Evolutionary conservation across 1,140 invertebrate genomes (phyloP).

Genomic region (Nasonia vitripennis): DNA sequence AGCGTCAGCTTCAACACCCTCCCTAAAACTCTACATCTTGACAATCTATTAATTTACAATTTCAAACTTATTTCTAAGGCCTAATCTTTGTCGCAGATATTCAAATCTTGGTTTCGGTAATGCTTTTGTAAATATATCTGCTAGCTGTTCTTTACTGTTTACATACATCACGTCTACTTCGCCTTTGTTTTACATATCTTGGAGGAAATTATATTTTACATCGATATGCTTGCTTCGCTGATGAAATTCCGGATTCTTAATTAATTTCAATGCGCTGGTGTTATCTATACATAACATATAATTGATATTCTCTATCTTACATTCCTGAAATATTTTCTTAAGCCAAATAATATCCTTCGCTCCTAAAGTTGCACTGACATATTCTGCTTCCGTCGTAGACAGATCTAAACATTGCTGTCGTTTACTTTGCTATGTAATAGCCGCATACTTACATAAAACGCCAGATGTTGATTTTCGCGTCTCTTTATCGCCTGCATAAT

Average conservation of each 20-base stretch:
- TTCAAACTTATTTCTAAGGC: not conserved
- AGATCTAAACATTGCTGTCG: conserved; percentile 57
- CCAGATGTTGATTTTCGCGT: conserved; percentile 47
- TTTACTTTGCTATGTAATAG: conserved; percentile 61
- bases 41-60: not conserved
- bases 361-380: conserved; percentile 56
- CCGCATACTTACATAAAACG: conserved; percentile 35
- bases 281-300: conserved; percentile 48
- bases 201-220: conserved; percentile 57
- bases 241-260: conserved; percentile 55
- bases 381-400: conserved; percentile 66
- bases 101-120: conserved; percentile 43
- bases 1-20: conserved; percentile 21
- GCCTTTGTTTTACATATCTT: conserved; percentile 53
- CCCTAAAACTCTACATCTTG: conserved; percentile 37
- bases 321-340: conserved; percentile 31
- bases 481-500: conserved; percentile 38
- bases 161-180: conserved; percentile 45
- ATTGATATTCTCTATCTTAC: not conserved
- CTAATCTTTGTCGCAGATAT: conserved; percentile 23
- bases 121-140: conserved; percentile 53
- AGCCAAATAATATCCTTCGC: conserved; percentile 55
- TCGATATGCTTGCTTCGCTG: conserved; percentile 60
- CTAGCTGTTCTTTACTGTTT: conserved; percentile 38
- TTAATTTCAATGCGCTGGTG: conserved; percentile 54